Percentiles rank a stretch among this genome's conserved stretches.
Conservation (phyloP, 1,140 invertebrate species). For the Chrysoperla carnea region DNA sequence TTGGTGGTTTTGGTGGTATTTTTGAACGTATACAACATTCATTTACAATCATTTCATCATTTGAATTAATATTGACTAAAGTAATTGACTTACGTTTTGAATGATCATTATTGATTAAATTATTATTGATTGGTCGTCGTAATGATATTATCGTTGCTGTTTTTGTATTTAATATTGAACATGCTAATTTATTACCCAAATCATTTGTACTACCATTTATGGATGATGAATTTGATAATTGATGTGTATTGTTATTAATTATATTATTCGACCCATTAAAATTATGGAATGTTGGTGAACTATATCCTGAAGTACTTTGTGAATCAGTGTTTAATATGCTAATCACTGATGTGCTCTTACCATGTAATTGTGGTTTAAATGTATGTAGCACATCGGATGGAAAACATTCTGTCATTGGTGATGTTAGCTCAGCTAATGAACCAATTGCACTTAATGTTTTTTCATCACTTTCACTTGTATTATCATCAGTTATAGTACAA, state of each 20-base stretch:
- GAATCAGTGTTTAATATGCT: conserved; percentile 17
- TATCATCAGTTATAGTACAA: background rate
- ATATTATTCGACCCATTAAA: conserved; percentile 4
- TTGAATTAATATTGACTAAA: conserved; percentile 19
- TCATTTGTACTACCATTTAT: conserved; percentile 19
- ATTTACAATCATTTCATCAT: conserved; percentile 6
- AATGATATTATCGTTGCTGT: conserved; percentile 20
- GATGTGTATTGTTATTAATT: conserved; percentile 12
- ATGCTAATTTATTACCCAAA: conserved; percentile 15
- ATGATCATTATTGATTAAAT: background rate
- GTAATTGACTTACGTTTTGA: conserved; percentile 17
- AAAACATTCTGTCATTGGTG: conserved; percentile 15
- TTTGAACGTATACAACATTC: background rate
- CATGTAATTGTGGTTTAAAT: conserved; percentile 15
- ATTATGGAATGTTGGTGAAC: conserved; percentile 16
- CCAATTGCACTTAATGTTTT: conserved; percentile 21
- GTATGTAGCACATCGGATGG: conserved; percentile 10
- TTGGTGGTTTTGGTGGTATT: background rate
- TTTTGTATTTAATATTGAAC: conserved; percentile 20
- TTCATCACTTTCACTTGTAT: conserved; percentile 17
- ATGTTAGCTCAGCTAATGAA: conserved; percentile 17
- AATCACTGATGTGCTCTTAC: conserved; percentile 18
- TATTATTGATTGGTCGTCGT: conserved; percentile 10
- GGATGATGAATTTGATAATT: conserved; percentile 21
- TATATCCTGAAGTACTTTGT: conserved; percentile 26